phyloP scores from a whole-genome alignment of 1,140 invertebrate genomes.

The Bombus impatiens region DNA sequence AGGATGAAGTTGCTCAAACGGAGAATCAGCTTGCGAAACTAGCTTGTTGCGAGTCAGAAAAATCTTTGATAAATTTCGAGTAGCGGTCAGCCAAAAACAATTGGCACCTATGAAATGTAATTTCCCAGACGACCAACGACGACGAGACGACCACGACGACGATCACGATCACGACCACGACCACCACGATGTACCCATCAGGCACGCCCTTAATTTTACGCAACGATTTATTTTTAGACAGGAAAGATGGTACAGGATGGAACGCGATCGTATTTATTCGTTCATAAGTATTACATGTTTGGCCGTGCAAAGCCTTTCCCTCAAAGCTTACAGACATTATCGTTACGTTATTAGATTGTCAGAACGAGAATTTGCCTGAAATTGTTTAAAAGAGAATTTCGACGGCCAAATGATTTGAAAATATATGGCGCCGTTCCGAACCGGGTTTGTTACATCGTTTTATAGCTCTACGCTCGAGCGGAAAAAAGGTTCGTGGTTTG shows the following conservation, averaged over 20 bases:
- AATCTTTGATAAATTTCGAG: constrained; percentile 31
- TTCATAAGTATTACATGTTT: background rate
- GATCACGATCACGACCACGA: background rate
- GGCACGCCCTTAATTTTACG: constrained; percentile 31
- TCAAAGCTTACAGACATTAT: background rate
- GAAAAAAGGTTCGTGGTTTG: constrained; percentile 36
- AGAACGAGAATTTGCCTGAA: too few relatives aligned
- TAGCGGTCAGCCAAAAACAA: constrained; percentile 25
- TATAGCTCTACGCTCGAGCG: background rate
- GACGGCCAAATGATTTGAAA: background rate
- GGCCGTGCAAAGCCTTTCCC: too few relatives aligned
- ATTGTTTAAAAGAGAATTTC: too few relatives aligned
- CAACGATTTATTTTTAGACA: constrained; percentile 39
- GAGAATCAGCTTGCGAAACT: background rate
- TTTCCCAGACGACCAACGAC: background rate
- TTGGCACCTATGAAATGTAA: constrained; percentile 33
- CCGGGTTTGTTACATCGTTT: constrained; percentile 14
- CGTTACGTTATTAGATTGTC: background rate
- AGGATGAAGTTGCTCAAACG: background rate
- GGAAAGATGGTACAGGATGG: background rate
- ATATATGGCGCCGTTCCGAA: background rate
- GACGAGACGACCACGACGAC: too few relatives aligned
- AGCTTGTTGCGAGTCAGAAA: background rate
- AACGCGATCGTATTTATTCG: background rate
- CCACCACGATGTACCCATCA: background rate